Evolutionary conservation across 2,113 vertebrate species (phyloP).

Genomic region (Urocynchramus pylzowi): DNA sequence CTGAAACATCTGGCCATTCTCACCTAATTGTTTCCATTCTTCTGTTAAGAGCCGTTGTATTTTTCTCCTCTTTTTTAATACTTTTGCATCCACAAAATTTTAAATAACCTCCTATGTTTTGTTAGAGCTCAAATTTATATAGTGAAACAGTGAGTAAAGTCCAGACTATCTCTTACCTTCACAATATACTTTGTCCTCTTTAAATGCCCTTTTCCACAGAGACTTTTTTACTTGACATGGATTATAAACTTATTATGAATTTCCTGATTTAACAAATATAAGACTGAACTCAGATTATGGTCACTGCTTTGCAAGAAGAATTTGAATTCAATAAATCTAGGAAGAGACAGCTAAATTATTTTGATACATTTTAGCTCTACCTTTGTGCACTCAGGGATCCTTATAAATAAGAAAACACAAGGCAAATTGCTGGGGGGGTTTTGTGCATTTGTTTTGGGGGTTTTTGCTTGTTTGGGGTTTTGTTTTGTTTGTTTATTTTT

Average conservation of each 20-base stretch:
- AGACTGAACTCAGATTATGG: neutral
- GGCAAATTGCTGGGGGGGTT: fast-evolving
- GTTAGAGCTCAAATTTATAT: neutral
- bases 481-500: neutral
- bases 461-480: neutral
- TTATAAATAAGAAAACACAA: neutral
- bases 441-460: neutral
- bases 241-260: neutral
- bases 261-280: neutral
- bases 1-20: neutral
- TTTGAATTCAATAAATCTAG: neutral
- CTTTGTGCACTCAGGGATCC: neutral
- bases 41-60: neutral
- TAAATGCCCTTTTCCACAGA: neutral
- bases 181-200: neutral
- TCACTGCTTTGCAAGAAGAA: neutral
- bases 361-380: neutral
- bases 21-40: neutral
- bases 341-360: neutral
- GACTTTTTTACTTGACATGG: neutral
- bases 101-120: neutral
- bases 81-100: neutral
- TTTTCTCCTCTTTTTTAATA: neutral
- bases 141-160: neutral
- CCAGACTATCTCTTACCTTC: neutral